Base-by-base conservation (phyloP, 2,113 vertebrate species). In the Mionectes macconnelli region DNA sequence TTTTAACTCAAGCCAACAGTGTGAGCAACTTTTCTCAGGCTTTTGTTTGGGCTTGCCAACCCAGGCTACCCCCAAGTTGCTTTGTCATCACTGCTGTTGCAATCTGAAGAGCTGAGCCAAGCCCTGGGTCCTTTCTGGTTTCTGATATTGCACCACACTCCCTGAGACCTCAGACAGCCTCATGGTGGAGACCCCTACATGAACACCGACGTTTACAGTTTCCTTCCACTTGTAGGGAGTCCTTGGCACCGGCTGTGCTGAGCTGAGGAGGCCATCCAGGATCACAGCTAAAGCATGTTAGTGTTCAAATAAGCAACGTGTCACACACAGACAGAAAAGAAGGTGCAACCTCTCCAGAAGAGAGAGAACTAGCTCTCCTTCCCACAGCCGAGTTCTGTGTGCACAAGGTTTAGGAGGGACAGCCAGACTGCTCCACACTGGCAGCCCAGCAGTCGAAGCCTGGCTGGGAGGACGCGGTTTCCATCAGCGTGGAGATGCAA, bases 1-100 rank as follows among this genome's bases (percentile, higher is more conserved):
- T 67, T 91, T 53, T 62, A 79, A 66, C 62, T 66, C 0, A 0
- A 91, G 40, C 35, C 6, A 4, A 69, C 28, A 52, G 23, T 21
- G 2, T 13, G 67, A 86, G 55, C 70, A 86, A 86, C 52, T 93
- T 77, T 84, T 53, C 22, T 44, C 8, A 2, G 42, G 80, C 39
- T 89, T 79, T 89, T 89, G 80, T 86, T 83, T 42, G 49, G 72
- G 81, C 84, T 89, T 84, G 88, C 76, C 84, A 79, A 59, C 6
- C 8, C n/a, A 55, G 17, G 44, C n/a, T 45, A 87, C 73, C 49
- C 53, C 77, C 30, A 60, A 68, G 35, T 0, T 59, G 69, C 50
- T 87, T 60, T 69, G 64, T 59, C 82, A 77, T 64, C 53, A 9
- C 33, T 53, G 33, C 72, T 91, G 75, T 11, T 79, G 39, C 62